A percentile compares a stretch with the other conserved stretches of the same genome.
Conservation (phyloP, 2,888 invertebrate genomes). For the Habroteleia sp. region DNA sequence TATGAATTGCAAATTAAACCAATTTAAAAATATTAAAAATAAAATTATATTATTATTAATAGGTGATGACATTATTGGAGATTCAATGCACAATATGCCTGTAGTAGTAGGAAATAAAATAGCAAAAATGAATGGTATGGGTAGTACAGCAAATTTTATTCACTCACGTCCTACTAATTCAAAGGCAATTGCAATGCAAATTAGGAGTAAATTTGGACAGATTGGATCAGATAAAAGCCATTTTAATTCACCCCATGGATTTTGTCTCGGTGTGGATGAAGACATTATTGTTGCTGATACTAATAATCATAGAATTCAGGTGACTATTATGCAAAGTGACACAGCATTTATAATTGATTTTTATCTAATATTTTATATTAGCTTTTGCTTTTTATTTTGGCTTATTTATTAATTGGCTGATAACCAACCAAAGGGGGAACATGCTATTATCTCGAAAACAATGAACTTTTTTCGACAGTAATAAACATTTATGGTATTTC, state of each 20-base stretch:
- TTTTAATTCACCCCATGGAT: conserved; percentile 98
- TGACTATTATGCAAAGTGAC: conserved; percentile 70
- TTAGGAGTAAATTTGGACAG: conserved; percentile 95
- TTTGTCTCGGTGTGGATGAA: conserved; percentile 96
- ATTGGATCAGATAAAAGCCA: conserved; percentile 95
- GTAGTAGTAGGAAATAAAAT: conserved; percentile 74
- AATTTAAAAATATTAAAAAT: conserved; percentile 6
- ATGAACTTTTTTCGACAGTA: too few species aligned
- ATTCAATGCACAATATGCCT: conserved; percentile 78
- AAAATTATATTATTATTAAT: conserved; percentile 7
- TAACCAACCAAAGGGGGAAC: too few species aligned
- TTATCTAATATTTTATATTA: too few species aligned
- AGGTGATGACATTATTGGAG: conserved; percentile 77
- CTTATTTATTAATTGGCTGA: too few species aligned
- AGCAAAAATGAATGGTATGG: conserved; percentile 72
- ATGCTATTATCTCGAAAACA: too few species aligned
- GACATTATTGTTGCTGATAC: conserved; percentile 98
- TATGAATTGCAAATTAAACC: too few species aligned
- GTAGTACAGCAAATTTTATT: conserved; percentile 74
- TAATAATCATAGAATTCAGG: conserved; percentile 97
- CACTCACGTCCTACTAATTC: conserved; percentile 75
- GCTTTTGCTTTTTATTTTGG: too few species aligned
- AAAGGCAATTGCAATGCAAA: conserved; percentile 92
- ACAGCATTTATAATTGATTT: too few species aligned
- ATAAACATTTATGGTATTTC: too few species aligned